A percentile compares a stretch with the other conserved stretches of the same genome.
Conservation (phyloP, 2,797 vertebrate species). For the Arctocebus calabarensis region DNA sequence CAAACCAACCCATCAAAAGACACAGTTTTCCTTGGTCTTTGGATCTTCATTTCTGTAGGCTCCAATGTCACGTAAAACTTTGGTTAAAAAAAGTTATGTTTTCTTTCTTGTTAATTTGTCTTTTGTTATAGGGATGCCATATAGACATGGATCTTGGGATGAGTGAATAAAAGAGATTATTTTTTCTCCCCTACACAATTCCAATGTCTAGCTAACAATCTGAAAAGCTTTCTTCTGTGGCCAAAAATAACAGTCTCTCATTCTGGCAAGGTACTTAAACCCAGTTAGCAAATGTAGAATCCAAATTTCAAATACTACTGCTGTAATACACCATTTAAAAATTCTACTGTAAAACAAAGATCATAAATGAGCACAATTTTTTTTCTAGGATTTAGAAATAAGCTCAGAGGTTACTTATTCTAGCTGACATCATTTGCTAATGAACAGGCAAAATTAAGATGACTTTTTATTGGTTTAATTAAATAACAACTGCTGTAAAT, state of each 20-base stretch:
- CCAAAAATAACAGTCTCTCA: constrained; percentile 65
- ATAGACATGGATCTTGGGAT: neutral
- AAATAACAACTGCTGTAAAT: neutral
- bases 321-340: neutral
- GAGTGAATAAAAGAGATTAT: neutral
- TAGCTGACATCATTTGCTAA: constrained; percentile 25
- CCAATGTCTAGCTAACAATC: constrained; percentile 59
- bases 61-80: neutral
- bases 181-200: neutral
- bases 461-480: constrained; percentile 6
- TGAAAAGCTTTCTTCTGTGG: constrained; percentile 53
- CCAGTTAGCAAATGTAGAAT: constrained; percentile 47
- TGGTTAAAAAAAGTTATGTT: neutral
- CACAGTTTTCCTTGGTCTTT: neutral
- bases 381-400: constrained; percentile 54
- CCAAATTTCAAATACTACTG: constrained; percentile 59
- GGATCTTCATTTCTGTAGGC: neutral
- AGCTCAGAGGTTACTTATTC: constrained; percentile 21
- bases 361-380: neutral
- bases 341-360: constrained; percentile 51
- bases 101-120: neutral
- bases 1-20: neutral
- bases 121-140: neutral
- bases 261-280: constrained; percentile 66
- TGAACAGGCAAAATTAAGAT: neutral